These are phyloP conservation scores for Rhingia campestris DNA, from an alignment of 2,888 invertebrate species.

Conservation along the genomic window DNA sequence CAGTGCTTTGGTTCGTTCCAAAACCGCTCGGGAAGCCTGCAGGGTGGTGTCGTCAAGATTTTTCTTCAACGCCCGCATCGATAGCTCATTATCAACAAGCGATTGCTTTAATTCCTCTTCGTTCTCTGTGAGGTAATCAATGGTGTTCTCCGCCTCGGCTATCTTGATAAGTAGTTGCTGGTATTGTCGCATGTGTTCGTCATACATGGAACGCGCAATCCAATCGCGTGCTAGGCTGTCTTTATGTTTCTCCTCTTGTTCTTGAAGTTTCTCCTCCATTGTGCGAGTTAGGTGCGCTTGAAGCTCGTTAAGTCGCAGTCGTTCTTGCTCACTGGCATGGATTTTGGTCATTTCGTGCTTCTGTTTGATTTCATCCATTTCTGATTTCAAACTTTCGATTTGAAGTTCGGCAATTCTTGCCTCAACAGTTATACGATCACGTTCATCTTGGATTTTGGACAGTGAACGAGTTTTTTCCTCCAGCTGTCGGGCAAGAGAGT, in stretches of 20 bases:
- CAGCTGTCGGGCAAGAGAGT: conserved; percentile 77
- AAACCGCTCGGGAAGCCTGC: conserved; percentile 88
- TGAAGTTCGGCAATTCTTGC: conserved; percentile 79
- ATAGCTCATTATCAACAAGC: conserved; percentile 82
- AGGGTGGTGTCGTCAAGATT: conserved; percentile 89
- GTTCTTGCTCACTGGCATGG: conserved; percentile 77
- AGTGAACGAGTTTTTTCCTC: conserved; percentile 78
- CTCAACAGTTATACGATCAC: conserved; percentile 79
- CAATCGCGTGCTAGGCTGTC: conserved; percentile 84
- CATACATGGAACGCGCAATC: conserved; percentile 85
- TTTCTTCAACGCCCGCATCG: conserved; percentile 85
- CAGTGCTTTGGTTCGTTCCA: conserved; percentile 89
- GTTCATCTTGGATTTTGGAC: conserved; percentile 81
- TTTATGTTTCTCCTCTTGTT: conserved; percentile 80
- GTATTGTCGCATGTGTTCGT: conserved; percentile 83
- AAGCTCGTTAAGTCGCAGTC: conserved; percentile 75
- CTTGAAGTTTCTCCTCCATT: conserved; percentile 75
- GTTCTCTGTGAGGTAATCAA: conserved; percentile 81
- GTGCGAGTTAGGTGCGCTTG: conserved; percentile 75
- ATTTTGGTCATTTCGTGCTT: conserved; percentile 77
- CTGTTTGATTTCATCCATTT: conserved; percentile 79
- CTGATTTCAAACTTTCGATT: conserved; percentile 77
- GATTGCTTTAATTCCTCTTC: conserved; percentile 82
- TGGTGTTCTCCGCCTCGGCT: conserved; percentile 81
- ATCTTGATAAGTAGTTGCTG: conserved; percentile 83